phyloP scores from a whole-genome alignment of 2,888 invertebrate species.

The Eilema sororculum region DNA sequence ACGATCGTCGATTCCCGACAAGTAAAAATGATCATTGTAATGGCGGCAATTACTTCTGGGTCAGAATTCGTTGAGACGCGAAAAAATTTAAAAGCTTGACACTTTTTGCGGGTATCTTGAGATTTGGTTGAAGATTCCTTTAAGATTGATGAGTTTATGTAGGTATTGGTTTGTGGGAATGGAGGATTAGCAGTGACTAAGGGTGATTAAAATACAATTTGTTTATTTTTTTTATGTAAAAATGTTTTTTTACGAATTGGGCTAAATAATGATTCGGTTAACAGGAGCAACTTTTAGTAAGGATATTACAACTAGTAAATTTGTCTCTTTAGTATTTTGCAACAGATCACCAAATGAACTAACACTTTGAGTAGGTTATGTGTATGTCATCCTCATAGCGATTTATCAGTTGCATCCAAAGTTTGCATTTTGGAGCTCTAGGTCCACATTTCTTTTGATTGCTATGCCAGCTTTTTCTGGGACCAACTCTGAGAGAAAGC shows the following conservation, averaged over 20 bases:
- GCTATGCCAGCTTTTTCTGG: too few relatives aligned
- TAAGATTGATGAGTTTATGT: constrained; percentile 41
- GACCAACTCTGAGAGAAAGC: too few relatives aligned
- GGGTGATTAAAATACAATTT: constrained; percentile 6
- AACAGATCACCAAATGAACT: too few relatives aligned
- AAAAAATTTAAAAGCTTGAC: constrained; percentile 21
- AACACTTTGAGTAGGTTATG: too few relatives aligned
- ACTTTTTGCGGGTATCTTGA: constrained; percentile 21
- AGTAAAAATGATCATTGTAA: constrained; percentile 45
- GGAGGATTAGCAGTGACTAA: background rate
- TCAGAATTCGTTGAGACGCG: background rate
- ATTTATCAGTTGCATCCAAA: too few relatives aligned
- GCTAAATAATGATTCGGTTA: background rate
- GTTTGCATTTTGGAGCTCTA: too few relatives aligned
- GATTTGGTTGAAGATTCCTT: constrained; percentile 24
- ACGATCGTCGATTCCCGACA: constrained; percentile 40
- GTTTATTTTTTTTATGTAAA: background rate
- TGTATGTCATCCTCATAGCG: too few relatives aligned
- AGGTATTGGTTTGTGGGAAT: constrained; percentile 21
- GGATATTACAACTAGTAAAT: too few relatives aligned
- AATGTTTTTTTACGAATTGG: background rate
- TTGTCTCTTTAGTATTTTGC: too few relatives aligned
- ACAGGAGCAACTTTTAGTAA: too few relatives aligned
- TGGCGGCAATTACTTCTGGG: constrained; percentile 33
- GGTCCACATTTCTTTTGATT: too few relatives aligned